Percentiles rank a stretch among this genome's conserved stretches.
These are phyloP conservation scores for Embiotoca jacksoni DNA, from an alignment of 2,113 vertebrate species.

Conservation along the genomic window DNA sequence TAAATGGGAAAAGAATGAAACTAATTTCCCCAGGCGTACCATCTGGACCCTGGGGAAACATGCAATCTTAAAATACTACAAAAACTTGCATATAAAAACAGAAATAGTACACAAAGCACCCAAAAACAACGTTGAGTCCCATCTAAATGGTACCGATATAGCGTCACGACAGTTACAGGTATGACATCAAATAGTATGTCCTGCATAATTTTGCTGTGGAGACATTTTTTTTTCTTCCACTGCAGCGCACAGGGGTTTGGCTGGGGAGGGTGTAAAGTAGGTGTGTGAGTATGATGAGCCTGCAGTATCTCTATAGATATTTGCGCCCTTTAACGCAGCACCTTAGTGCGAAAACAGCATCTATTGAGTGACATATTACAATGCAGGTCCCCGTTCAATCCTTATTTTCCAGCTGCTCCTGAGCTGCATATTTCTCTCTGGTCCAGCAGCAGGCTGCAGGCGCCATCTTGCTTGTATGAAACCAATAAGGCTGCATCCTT, in stretches of 20 bases:
- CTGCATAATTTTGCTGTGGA: neutral
- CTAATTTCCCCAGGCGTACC: neutral
- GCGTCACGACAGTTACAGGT: neutral
- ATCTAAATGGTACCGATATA: neutral
- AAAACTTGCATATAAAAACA: too few relatives aligned
- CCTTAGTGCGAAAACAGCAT: neutral
- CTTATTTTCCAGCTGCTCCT: slow-evolving; percentile 13
- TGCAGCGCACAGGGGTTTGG: slow-evolving; percentile 29
- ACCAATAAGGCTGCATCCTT: slow-evolving; percentile 61
- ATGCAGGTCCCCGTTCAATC: neutral
- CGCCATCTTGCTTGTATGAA: slow-evolving; percentile 85
- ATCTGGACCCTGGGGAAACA: neutral
- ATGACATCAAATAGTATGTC: neutral
- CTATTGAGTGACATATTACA: neutral
- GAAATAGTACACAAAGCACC: neutral
- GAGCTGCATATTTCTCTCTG: slow-evolving; percentile 27
- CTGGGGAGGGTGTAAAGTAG: neutral
- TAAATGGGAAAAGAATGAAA: neutral
- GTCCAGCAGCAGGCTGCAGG: slow-evolving; percentile 52
- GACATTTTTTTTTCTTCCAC: slow-evolving; percentile 19
- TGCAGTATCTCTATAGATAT: neutral
- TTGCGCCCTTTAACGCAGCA: neutral
- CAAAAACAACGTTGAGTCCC: neutral
- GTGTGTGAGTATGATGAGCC: neutral
- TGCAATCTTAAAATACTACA: neutral